These are phyloP conservation scores for Hippopotamus amphibius DNA, from an alignment of 2,113 vertebrate genomes.

Conservation along the genomic window DNA sequence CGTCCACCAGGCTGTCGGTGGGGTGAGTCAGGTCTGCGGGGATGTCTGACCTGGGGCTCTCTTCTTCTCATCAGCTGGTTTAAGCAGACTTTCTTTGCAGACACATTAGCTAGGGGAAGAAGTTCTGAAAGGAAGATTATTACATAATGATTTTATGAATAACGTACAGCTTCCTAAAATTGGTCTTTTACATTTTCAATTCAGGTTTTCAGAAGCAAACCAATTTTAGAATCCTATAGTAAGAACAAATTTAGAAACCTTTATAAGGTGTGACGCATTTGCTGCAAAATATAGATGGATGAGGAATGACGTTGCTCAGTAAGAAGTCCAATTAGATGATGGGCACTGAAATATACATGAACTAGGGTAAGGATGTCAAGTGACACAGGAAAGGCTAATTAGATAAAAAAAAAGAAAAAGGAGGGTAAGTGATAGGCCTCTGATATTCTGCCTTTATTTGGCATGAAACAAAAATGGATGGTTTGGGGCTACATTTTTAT, in stretches of 20 bases:
- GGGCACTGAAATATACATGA: slow-evolving; percentile 57
- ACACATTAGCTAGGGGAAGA: not conserved
- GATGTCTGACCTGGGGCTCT: not conserved
- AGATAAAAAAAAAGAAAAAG: not conserved
- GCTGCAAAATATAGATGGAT: slow-evolving; percentile 51
- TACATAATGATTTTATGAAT: slow-evolving; percentile 59
- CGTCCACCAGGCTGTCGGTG: slow-evolving; percentile 13
- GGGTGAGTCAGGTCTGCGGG: not conserved
- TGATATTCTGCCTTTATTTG: not conserved
- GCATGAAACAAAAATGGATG: not conserved
- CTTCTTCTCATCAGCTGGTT: not conserved
- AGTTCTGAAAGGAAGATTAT: slow-evolving; percentile 3
- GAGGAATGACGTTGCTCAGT: not conserved
- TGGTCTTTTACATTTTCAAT: slow-evolving; percentile 46
- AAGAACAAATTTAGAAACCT: slow-evolving; percentile 67
- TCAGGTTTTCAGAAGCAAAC: slow-evolving; percentile 54
- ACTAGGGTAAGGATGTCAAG: not conserved
- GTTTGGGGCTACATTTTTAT: not conserved
- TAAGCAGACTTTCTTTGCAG: not conserved
- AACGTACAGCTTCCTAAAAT: slow-evolving; percentile 40
- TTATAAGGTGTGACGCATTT: slow-evolving; percentile 61
- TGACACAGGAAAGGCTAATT: not conserved
- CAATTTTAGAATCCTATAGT: slow-evolving; percentile 71
- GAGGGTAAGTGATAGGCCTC: not conserved
- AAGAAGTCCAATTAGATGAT: not conserved